These are phyloP conservation scores for Pteropus rufus DNA, from an alignment of 2,797 vertebrate species.

Conservation along the genomic window DNA sequence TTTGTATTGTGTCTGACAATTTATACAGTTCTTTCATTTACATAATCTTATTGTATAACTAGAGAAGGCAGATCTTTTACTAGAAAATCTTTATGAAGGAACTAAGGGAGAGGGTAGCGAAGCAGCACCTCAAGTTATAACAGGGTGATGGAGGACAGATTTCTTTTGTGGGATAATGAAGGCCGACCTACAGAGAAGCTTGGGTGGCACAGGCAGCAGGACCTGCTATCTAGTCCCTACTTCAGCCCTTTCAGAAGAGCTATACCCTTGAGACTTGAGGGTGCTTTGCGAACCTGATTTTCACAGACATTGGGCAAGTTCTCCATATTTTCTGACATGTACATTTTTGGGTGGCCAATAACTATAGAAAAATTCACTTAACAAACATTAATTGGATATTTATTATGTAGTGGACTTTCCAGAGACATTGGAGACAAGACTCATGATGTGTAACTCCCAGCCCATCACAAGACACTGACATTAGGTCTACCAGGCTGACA, in stretches of 20 bases:
- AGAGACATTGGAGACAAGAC: neutral
- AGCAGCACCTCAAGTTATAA: neutral
- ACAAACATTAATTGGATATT: neutral
- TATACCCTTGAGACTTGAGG: neutral
- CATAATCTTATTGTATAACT: neutral
- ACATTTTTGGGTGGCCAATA: neutral
- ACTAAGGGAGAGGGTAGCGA: neutral
- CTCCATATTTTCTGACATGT: neutral
- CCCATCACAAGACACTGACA: neutral
- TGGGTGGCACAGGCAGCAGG: fast-evolving
- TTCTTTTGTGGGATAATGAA: neutral
- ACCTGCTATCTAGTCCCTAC: too few species aligned
- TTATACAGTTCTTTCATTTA: neutral
- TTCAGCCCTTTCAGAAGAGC: neutral
- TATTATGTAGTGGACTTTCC: neutral
- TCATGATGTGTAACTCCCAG: neutral
- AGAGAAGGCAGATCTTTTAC: neutral
- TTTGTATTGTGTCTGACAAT: neutral
- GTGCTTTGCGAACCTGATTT: neutral
- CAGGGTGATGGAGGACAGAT: neutral
- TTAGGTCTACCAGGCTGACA: neutral
- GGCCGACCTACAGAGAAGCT: neutral
- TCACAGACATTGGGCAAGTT: neutral
- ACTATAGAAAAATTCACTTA: neutral
- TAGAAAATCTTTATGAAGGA: neutral